Evolutionary conservation across 2,113 vertebrate genomes (phyloP), one percentile per base, ranked within the genome.

Genomic region (Zootoca vivipara): DNA sequence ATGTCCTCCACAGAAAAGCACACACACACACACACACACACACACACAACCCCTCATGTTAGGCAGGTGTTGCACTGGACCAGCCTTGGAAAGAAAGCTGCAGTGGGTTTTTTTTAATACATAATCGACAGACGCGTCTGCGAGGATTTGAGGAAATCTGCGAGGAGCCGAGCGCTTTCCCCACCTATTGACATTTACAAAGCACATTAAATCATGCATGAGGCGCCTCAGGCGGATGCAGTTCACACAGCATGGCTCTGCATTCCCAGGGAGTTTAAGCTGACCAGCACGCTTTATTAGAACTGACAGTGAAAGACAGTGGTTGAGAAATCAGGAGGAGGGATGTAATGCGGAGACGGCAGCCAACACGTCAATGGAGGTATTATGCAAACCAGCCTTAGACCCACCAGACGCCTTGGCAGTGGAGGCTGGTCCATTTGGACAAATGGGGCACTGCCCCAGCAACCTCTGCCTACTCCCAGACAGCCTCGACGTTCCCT

Each of bases 181-280:
- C 40, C 96, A 97, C 97, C 97, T 98, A 97, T 97, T 97, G 97
- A 98, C 97, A 97, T 97, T 96, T 97, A 98, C 97, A 97, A 98
- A 97, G 97, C 97, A 98, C 96, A 96, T 97, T 98, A 98, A 98
- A 98, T 98, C 97, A 98, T 97, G 97, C 97, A 98, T 97, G 97
- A 97, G 97, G 95, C 95, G 97, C 98, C 97, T 94, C 96, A 95
- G 97, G 97, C 97, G 87, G 94, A 96, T 94, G 96, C 95, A 97
- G 96, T 96, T 97, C 96, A 97, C 95, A 96, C 96, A 96, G 96
- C 96, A 93, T 92, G 96, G 96, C 95, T 95, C 97, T 85, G 90
- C 5, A 94, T 96, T 96, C 95, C 96, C 93, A 95, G 93, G 95
- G 96, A 97, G 96, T 97, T 96, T 92, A 94, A 95, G 95, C 97